Evolutionary conservation across 2,113 vertebrate species (phyloP), one percentile per base, ranked within the genome.

Genomic region (Pleuronectes platessa): DNA sequence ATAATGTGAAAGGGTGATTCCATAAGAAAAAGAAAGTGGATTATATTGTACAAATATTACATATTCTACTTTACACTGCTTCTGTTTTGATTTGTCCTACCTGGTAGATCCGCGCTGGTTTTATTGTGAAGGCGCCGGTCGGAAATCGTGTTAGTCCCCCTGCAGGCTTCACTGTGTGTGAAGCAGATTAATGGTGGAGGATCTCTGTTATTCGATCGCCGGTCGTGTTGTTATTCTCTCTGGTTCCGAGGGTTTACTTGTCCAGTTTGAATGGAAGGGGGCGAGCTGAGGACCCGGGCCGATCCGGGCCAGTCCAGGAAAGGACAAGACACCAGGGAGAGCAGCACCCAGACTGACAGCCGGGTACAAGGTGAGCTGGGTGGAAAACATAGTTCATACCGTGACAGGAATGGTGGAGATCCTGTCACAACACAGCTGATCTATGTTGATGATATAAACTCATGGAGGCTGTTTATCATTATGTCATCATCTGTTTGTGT

Each of bases 351-450:
- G 86, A 93, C 87, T 68, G 89, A 93, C 71, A 60, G 90, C 68
- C 93, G 76, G 77, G 60, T 88, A 14, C 90, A 87, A 92, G 94
- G 94, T 94, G 84, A 92, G 56, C 7, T 6, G 79, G 17, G 18
- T 21, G 18, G 1, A 12, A 0, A 61, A 37, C 17, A 31, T 31
- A 2, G 59, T n/a, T 35, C 26, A 20, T 12, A 61, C 6, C 14
- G 61, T 31, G 18, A 61, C 15, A 60, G 18, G 9, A 9, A 54
- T 54, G 51, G 49, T 18, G 49, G 49, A 17, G 12, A 47, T 47
- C 45, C 0, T 14, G 18, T 51, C 49, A 51, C 18, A 51, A 18
- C 49, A 51, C 17, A 15, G 13, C 42, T 45, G 42, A 15, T 31
- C 31, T 31, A 31, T 31, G 31, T 31, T 6, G 6, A 5, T 31